phyloP scores from a whole-genome alignment of 2,888 invertebrate species.

The Nemurella pictetii region DNA sequence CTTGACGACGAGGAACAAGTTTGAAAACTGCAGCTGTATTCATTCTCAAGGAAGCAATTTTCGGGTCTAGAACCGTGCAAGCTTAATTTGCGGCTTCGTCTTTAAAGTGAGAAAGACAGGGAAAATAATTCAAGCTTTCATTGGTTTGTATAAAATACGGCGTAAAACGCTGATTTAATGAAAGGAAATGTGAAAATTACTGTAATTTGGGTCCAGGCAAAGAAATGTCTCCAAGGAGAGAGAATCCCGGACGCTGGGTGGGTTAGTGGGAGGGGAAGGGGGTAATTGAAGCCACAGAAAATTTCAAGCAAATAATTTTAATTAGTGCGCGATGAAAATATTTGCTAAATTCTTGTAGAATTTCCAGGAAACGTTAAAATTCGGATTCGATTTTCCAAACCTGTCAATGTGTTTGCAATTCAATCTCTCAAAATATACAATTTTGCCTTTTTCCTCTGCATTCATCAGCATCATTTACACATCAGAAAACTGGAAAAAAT shows the following conservation, averaged over 20 bases:
- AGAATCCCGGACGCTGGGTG: too few relatives aligned
- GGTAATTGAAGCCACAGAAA: constrained; percentile 12
- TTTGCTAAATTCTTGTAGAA: background rate
- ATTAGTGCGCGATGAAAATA: background rate
- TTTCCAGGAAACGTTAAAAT: too few relatives aligned
- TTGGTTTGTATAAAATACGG: constrained; percentile 11
- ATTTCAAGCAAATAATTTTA: background rate
- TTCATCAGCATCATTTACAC: too few relatives aligned
- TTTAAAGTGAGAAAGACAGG: background rate
- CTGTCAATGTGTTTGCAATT: too few relatives aligned
- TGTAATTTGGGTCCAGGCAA: constrained; percentile 6
- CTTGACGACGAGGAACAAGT: too few relatives aligned
- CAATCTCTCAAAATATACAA: too few relatives aligned
- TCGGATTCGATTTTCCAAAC: too few relatives aligned
- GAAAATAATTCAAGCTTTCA: background rate
- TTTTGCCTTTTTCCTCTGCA: too few relatives aligned
- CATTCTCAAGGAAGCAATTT: background rate
- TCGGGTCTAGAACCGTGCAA: background rate
- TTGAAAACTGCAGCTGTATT: too few relatives aligned
- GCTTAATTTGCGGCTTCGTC: background rate
- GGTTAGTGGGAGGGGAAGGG: background rate
- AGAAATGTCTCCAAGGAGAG: background rate
- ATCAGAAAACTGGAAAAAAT: too few relatives aligned
- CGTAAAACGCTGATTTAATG: constrained; percentile 6
- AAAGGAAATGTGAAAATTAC: constrained; percentile 22